Evolutionary conservation across 2,797 vertebrate species (phyloP), one percentile per base, ranked within the genome.

Genomic region (Pseudomugil gertrudae): DNA sequence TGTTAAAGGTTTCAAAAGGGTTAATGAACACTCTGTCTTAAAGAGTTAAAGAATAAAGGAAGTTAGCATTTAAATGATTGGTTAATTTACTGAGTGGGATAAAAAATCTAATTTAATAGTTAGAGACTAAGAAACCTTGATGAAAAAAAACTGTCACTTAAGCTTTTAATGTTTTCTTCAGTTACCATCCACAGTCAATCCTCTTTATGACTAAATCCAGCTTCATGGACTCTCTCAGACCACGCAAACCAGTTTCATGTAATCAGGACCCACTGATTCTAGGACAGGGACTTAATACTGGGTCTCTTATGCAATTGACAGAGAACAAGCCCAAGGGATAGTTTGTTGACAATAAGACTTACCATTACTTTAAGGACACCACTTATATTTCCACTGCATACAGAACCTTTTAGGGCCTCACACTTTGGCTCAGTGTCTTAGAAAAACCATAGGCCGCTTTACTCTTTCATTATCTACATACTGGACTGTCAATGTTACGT

Each of bases 401-500:
- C 17, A 35, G 19, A 19, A 13, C 53, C 56, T 62, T 26, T 14
- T 19, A 10, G 14, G 8, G 30, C n/a, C 19, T 65, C 5, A 30
- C 15, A 7, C 14, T 57, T 71, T 57, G 14, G 36, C 6, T 30
- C 26, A 35, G 26, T 38, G 29, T 60, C 9, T 19, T 33, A 59
- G 63, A 30, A 21, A 52, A 36, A 53, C 30, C 30, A 29, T 38
- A 23, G n/a, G 15, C 8, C 9, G 5, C 6, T 68, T 36, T 29
- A 24, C 33, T 53, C 38, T 38, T 51, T 2, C 35, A 50, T 59
- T 30, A 17, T 40, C 21, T 24, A 59, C n/a, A 53, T 58, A 11
- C 38, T 24, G 47, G 47, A 24, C 47, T 48, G 11, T 9, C 48
- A 13, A 54, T 52, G 45, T 65, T 58, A 59, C 15, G 4, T 47